These are phyloP conservation scores for Acestrorhynchus altus DNA, from an alignment of 2,797 vertebrate genomes.

Conservation along the genomic window DNA sequence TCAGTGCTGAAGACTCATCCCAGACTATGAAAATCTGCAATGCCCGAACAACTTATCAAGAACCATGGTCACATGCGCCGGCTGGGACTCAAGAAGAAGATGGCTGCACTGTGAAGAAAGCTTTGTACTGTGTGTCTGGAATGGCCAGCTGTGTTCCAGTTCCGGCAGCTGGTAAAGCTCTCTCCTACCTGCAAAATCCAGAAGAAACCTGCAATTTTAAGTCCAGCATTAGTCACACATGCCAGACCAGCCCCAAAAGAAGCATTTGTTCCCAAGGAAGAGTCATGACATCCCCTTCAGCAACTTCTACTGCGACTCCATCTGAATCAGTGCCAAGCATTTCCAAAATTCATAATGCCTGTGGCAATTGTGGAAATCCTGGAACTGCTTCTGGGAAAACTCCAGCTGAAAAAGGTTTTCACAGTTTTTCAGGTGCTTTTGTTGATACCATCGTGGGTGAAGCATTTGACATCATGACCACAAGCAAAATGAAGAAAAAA, in stretches of 20 bases:
- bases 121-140: conserved; percentile 91
- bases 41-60: conserved; percentile 73
- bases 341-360: conserved; percentile 45
- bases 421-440: conserved; percentile 87
- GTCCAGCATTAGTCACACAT: conserved; percentile 59
- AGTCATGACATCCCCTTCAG: conserved; percentile 49
- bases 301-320: conserved; percentile 61
- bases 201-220: conserved; percentile 70
- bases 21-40: conserved; percentile 78
- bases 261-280: conserved; percentile 57
- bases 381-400: conserved; percentile 60
- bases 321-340: conserved; percentile 55
- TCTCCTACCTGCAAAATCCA: conserved; percentile 79
- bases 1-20: conserved; percentile 80
- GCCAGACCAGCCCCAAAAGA: conserved; percentile 65
- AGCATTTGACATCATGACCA: conserved; percentile 86
- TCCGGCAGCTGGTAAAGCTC: conserved; percentile 88
- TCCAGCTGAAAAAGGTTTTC: conserved; percentile 68
- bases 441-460: conserved; percentile 90
- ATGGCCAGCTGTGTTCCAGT: conserved; percentile 92
- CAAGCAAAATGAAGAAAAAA: conserved; percentile 82
- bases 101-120: conserved; percentile 89
- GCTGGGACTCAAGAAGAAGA: conserved; percentile 72
- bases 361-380: conserved; percentile 43
- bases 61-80: conserved; percentile 62